phyloP scores from a whole-genome alignment of 2,888 invertebrate species.

The Nasonia oneida region DNA sequence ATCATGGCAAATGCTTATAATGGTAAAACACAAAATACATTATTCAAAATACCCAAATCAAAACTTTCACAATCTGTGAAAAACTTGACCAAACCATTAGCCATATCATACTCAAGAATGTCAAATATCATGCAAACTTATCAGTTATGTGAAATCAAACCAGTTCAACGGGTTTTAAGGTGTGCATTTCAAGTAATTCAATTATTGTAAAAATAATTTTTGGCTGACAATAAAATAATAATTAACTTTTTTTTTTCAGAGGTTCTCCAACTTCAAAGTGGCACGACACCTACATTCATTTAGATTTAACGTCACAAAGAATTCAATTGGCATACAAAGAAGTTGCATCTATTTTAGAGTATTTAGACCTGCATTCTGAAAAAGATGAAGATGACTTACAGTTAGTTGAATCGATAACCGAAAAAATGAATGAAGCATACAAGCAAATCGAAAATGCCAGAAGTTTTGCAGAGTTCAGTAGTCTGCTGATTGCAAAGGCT shows the following conservation, averaged over 20 bases:
- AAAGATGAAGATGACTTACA: conserved; percentile 61
- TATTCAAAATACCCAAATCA: conserved; percentile 64
- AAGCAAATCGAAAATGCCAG: conserved; percentile 72
- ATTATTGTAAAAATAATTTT: conserved; percentile 19
- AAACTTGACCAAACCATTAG: conserved; percentile 64
- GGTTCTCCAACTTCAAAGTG: conserved; percentile 68
- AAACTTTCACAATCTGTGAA: conserved; percentile 66
- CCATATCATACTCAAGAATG: conserved; percentile 65
- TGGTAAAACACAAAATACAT: conserved; percentile 61
- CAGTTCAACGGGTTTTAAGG: conserved; percentile 67
- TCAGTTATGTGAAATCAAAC: conserved; percentile 65
- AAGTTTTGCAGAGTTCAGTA: conserved; percentile 73
- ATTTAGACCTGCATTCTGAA: conserved; percentile 68
- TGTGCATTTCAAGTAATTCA: conserved; percentile 50
- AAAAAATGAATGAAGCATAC: conserved; percentile 69
- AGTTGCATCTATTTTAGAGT: conserved; percentile 69
- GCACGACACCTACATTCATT: conserved; percentile 74
- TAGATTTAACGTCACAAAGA: conserved; percentile 74
- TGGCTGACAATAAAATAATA: conserved; percentile 11
- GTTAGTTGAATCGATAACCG: conserved; percentile 64
- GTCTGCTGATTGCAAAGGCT: conserved; percentile 70
- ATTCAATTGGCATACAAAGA: conserved; percentile 71
- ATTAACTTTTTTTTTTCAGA: conserved; percentile 61
- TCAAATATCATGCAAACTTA: conserved; percentile 67
- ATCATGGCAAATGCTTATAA: conserved; percentile 71